These are phyloP conservation scores for Cenopis cana DNA, from an alignment of 2,888 invertebrate genomes.

Conservation along the genomic window DNA sequence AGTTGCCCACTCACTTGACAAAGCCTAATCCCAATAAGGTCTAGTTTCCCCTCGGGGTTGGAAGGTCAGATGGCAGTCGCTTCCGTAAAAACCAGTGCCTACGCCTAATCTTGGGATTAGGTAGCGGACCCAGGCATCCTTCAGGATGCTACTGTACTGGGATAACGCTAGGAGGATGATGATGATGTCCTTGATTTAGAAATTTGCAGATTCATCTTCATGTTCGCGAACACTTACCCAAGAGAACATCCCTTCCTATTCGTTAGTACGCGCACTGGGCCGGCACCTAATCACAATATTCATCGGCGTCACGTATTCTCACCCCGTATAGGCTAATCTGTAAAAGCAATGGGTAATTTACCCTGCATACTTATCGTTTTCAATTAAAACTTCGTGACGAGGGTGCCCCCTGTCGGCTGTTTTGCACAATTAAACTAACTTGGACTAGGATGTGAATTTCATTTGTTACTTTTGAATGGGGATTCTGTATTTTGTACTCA, in stretches of 20 bases:
- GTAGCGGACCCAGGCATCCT: no score
- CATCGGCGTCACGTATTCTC: constrained; percentile 27
- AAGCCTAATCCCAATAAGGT: no score
- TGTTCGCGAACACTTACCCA: no score
- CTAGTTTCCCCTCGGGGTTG: no score
- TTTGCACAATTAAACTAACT: constrained; percentile 43
- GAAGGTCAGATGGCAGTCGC: no score
- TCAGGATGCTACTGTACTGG: no score
- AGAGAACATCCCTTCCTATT: not conserved
- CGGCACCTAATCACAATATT: constrained; percentile 9
- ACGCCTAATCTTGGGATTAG: no score
- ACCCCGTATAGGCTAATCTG: constrained; percentile 27
- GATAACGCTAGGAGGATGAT: no score
- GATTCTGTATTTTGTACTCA: not conserved
- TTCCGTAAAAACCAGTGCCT: no score
- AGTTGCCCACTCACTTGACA: no score
- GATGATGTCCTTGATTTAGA: no score
- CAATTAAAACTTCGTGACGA: constrained; percentile 44
- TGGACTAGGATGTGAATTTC: constrained; percentile 17
- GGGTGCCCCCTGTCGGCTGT: constrained; percentile 37
- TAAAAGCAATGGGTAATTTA: constrained; percentile 29
- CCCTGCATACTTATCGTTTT: constrained; percentile 44
- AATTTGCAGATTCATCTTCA: no score
- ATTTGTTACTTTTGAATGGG: constrained; percentile 14
- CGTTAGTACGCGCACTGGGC: not conserved